Evolutionary conservation across 2,888 invertebrate genomes (phyloP).

Genomic region (Acrocera orbiculus): DNA sequence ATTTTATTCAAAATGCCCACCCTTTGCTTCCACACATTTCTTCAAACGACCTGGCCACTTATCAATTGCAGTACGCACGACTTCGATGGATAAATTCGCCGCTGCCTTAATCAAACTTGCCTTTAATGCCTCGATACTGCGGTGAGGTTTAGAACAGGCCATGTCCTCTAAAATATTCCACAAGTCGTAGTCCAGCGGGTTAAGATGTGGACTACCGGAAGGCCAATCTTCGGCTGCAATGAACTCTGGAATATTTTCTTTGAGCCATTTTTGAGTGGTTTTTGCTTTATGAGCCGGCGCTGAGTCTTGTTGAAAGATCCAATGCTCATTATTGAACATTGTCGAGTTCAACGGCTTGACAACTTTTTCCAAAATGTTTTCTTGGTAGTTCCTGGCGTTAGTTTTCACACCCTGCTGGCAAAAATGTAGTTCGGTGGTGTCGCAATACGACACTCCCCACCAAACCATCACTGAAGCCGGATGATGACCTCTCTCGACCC

Average conservation of each 20-base stretch:
- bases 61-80: background rate
- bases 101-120: conserved; percentile 2
- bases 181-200: conserved; percentile 7
- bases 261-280: background rate
- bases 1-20: background rate
- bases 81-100: background rate
- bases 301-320: conserved; percentile 1
- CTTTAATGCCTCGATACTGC: conserved; percentile 5
- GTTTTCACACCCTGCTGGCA: conserved; percentile 13
- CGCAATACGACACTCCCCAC: conserved; percentile 13
- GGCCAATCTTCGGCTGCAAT: conserved; percentile 6
- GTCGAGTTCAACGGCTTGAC: background rate
- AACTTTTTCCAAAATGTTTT: conserved; percentile 2
- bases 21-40: background rate
- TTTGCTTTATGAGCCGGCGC: conserved; percentile 1
- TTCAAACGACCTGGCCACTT: background rate
- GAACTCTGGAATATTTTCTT: conserved; percentile 5
- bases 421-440: conserved; percentile 14
- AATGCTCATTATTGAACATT: background rate
- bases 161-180: conserved; percentile 6
- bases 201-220: conserved; percentile 7
- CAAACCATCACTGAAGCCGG: conserved; percentile 13
- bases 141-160: conserved; percentile 6
- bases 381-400: conserved; percentile 11
- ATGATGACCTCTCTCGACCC: conserved; percentile 1